Conservation (phyloP, 1,140 invertebrate genomes). For the Chironomus striatipennis region DNA sequence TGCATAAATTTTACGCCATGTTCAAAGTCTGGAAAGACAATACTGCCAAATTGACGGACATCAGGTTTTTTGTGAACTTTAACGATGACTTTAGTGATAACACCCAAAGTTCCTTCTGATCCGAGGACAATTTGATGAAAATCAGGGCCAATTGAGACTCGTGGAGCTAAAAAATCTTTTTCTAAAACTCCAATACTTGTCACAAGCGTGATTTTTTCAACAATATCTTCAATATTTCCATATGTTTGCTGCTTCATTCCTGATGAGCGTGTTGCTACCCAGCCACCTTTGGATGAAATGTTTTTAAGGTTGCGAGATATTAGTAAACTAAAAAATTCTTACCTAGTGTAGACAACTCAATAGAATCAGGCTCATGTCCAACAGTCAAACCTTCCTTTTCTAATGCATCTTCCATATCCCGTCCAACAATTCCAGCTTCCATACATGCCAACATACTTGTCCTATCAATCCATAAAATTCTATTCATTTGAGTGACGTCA, state of each 20-base stretch:
- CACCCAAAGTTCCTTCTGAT: constrained; percentile 63
- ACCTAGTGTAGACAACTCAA: constrained; percentile 59
- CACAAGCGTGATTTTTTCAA: constrained; percentile 57
- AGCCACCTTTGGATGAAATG: constrained; percentile 56
- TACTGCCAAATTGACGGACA: constrained; percentile 57
- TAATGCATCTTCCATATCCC: constrained; percentile 49
- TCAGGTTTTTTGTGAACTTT: constrained; percentile 61
- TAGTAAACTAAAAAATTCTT: too few relatives aligned
- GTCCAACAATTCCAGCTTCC: constrained; percentile 59
- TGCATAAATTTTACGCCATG: constrained; percentile 24
- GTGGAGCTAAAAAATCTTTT: constrained; percentile 49
- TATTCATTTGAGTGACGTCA: constrained; percentile 62
- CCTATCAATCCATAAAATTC: constrained; percentile 53
- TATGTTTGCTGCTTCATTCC: constrained; percentile 76
- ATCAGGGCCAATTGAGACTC: constrained; percentile 61
- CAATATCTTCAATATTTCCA: constrained; percentile 64
- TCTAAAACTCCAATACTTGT: constrained; percentile 55
- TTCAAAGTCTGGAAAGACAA: constrained; percentile 58
- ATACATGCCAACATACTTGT: constrained; percentile 54
- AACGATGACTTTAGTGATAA: constrained; percentile 60
- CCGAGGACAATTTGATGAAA: constrained; percentile 63
- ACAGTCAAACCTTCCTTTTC: constrained; percentile 43
- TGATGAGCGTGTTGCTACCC: constrained; percentile 66
- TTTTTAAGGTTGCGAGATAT: too few relatives aligned
- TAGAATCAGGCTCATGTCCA: constrained; percentile 66